Base-by-base conservation (phyloP, 2,113 vertebrate species). In the Opisthocomus hoazin region DNA sequence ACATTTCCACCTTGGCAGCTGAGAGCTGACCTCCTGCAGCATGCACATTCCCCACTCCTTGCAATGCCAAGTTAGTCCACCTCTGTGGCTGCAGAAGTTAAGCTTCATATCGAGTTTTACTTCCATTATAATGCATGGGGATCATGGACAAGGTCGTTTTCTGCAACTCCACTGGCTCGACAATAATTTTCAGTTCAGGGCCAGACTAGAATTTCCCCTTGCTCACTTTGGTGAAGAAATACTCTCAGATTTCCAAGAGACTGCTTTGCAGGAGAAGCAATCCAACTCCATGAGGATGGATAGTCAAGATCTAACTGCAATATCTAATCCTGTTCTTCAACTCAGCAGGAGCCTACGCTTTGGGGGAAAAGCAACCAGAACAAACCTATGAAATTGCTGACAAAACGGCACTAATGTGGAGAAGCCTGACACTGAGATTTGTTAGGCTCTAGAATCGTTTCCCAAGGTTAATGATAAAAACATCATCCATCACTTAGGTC, bases 401-500 rank as follows among this genome's bases (percentile, higher is more conserved):
- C 79, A 96, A 91, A 71, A 26, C 46, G 32, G 43, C 77, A 43
- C 30, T 93, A 90, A 71, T 75, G 79, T 84, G 63, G 41, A 81
- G 56, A 89, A 89, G 81, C 32, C 66, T 87, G 94, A 79, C 86
- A 84, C n/a, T 20, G 57, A 95, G 90, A 93, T 96, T 89, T 94
- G 69, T 93, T 89, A 91, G 66, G 21, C 23, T 89, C 45, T 84
- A 61, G 36, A 96, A 76, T 43, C 1, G 0, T 84, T 96, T 96
- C 77, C 78, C 86, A 90, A 93, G 94, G 94, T 95, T 97, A 96
- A 95, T 84, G 95, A 89, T 94, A 94, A 96, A 95, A 96, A 63
- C 73, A 60, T 4, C 36, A 97, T 95, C 48, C 74, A 96, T 97
- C 90, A 96, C 88, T 94, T 95, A 94, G 32, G 41, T 56, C 41